Evolutionary conservation across 2,888 invertebrate genomes (phyloP).

Genomic region (Troilus luridus): DNA sequence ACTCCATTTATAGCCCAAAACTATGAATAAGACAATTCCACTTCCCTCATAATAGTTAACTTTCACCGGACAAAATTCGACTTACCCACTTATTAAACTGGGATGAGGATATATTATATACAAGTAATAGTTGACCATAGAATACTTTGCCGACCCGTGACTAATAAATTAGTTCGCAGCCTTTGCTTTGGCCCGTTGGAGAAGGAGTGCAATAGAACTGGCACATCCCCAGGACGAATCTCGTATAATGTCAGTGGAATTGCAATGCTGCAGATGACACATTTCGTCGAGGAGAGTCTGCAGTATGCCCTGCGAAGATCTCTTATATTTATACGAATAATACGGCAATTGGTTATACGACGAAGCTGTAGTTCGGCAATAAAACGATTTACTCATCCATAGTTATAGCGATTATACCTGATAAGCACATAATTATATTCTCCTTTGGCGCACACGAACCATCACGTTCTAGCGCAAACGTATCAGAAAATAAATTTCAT

Average conservation of each 20-base stretch:
- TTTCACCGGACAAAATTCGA: too few species aligned
- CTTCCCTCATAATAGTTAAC: too few species aligned
- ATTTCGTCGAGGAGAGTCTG: not conserved
- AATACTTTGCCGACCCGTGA: not conserved
- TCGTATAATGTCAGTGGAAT: not conserved
- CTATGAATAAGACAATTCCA: not conserved
- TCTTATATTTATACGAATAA: not conserved
- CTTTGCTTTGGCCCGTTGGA: not conserved
- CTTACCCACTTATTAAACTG: too few species aligned
- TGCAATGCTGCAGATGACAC: slow-evolving; percentile 3
- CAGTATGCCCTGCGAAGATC: not conserved
- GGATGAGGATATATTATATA: not conserved
- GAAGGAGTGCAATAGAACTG: not conserved
- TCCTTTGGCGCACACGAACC: too few species aligned
- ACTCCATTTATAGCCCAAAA: too few species aligned
- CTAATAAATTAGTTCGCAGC: not conserved
- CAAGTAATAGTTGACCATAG: not conserved
- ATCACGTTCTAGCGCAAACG: too few species aligned
- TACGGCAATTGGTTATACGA: not conserved
- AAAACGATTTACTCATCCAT: too few species aligned
- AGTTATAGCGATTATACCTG: too few species aligned
- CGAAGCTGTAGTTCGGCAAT: too few species aligned
- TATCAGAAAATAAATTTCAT: too few species aligned
- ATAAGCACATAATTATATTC: too few species aligned
- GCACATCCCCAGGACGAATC: not conserved